phyloP scores from a whole-genome alignment of 2,113 vertebrate species.

The Carassius gibelio region DNA sequence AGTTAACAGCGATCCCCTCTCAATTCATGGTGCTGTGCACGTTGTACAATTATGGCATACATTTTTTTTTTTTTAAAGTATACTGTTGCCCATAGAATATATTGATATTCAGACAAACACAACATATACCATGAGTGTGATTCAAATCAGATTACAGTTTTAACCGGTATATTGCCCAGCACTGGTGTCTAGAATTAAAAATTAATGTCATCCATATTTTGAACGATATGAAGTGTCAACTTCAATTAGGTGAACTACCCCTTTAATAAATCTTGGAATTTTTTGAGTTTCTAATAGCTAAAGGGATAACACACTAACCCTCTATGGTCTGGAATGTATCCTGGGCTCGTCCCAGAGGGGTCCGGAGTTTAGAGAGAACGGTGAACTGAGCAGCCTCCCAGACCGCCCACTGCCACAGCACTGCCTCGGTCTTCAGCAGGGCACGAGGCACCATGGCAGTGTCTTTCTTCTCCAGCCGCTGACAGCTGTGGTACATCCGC shows the following conservation, averaged over 20 bases:
- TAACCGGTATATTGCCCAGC: no score
- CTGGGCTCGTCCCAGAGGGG: slow-evolving; percentile 93
- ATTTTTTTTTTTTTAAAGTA: no score
- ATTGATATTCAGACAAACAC: no score
- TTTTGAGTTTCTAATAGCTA: background rate
- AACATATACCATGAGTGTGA: no score
- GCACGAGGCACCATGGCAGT: slow-evolving; percentile 82
- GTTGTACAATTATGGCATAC: no score
- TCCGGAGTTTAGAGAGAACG: slow-evolving; percentile 93
- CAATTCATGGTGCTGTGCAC: no score
- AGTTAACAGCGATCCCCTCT: no score
- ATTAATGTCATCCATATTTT: background rate
- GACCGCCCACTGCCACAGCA: slow-evolving; percentile 99
- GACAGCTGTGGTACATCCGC: slow-evolving; percentile 94
- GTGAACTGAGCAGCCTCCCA: slow-evolving; percentile 99
- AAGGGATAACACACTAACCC: slow-evolving; percentile 74
- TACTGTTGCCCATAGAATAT: no score
- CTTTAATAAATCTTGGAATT: background rate
- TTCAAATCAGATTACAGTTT: no score
- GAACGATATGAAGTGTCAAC: background rate
- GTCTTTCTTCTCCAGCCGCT: slow-evolving; percentile 90
- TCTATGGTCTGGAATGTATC: slow-evolving; percentile 99
- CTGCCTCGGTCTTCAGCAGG: slow-evolving; percentile 89
- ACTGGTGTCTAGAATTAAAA: no score
- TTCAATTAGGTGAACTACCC: background rate